Base-by-base conservation (phyloP, 2,797 vertebrate genomes). In the Tachyglossus aculeatus region DNA sequence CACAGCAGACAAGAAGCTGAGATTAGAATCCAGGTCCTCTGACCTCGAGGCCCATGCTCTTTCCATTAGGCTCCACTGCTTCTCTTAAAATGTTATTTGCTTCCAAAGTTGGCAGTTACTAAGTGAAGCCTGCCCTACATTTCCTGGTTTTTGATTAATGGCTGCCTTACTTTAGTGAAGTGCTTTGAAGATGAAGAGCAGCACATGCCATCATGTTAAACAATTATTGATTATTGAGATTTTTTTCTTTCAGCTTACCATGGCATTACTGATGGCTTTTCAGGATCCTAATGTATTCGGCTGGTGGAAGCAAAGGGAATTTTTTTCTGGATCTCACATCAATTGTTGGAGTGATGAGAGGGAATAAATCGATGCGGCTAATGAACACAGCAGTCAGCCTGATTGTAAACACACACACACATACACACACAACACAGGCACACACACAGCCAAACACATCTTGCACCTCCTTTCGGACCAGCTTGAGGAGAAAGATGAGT, bases 81-180 rank as follows among this genome's bases (percentile, higher is more conserved):
- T n/a, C n/a, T n/a, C n/a, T n/a, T n/a, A n/a, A n/a, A n/a, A n/a
- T n/a, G n/a, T n/a, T n/a, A n/a, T n/a, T n/a, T n/a, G n/a, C n/a
- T n/a, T 71, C 64, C 40, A 63, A 45, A 50, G 53, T 48, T 14
- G 21, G 52, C 7, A 71, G 50, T 47, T 44, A 70, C 64, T 67
- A 68, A 53, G 67, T 67, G 81, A 74, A 66, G 53, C 63, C 45
- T 66, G 14, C 21, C 61, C 21, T 15, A 18, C 60, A 59, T 27
- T 71, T 82, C 77, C 64, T 62, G 44, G 41, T 69, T 82, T 78
- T 64, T 62, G 44, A 44, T 69, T 63, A 82, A 71, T 69, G 71
- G 38, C 61, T 77, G 68, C 81, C 82, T 78, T 75, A n/a, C 33
- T 71, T 71, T 68, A 66, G 31, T 29, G 67, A 67, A 71, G 72